A percentile compares a stretch with the other conserved stretches of the same genome.
Conservation (phyloP, 2,113 vertebrate genomes). For the Morone saxatilis region DNA sequence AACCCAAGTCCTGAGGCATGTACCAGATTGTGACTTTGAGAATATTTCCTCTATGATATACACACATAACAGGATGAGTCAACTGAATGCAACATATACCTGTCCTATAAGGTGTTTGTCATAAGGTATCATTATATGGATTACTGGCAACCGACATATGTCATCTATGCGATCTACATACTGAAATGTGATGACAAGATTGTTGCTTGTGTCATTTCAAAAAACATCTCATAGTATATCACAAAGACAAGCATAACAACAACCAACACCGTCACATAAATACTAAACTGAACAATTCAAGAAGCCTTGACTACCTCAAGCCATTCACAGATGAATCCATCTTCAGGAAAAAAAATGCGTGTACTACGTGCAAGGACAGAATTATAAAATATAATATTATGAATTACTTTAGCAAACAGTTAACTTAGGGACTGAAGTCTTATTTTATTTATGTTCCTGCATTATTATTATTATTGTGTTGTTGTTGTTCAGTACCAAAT, state of each 20-base stretch:
- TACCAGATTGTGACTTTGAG: conserved; percentile 12
- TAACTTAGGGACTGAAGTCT: no score
- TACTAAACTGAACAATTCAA: neutral
- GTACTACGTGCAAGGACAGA: no score
- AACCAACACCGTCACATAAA: no score
- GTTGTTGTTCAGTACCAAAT: neutral
- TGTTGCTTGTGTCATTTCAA: neutral
- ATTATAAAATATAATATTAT: no score
- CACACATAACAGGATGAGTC: neutral
- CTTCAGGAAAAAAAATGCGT: neutral
- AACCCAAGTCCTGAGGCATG: neutral
- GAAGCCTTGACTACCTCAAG: neutral
- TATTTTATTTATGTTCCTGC: no score
- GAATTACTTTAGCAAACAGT: no score
- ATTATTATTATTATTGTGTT: no score
- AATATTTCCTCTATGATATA: neutral
- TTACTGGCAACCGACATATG: neutral
- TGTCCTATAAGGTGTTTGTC: neutral
- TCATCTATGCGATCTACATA: neutral
- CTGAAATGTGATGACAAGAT: neutral
- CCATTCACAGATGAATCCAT: neutral
- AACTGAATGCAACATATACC: neutral
- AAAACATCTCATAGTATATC: neutral
- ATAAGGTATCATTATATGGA: no score
- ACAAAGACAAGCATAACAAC: neutral